Conservation (phyloP, 2,113 vertebrate genomes). For the Kryptolebias marmoratus region DNA sequence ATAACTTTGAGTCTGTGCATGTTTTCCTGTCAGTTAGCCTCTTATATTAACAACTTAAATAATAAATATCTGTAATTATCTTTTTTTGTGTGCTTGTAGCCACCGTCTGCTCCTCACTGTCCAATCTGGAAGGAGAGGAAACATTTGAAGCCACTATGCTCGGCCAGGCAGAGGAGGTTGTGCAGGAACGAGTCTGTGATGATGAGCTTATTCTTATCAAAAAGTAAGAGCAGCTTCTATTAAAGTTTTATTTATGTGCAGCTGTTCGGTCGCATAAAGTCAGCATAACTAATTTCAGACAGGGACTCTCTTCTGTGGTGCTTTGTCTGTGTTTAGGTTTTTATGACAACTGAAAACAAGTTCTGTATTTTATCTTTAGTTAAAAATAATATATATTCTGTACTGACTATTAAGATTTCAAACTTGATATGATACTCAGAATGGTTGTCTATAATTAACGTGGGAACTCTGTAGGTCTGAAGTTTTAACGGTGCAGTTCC, state of each 20-base stretch:
- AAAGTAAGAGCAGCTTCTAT: constrained; percentile 84
- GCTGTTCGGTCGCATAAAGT: neutral
- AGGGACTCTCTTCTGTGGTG: too few relatives aligned
- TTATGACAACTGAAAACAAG: neutral
- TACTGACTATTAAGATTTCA: too few relatives aligned
- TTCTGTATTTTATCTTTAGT: neutral
- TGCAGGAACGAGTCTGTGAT: constrained; percentile 94
- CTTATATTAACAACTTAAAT: neutral
- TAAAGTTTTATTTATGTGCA: neutral
- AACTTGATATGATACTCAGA: too few relatives aligned
- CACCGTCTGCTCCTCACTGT: constrained; percentile 89
- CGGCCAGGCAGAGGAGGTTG: constrained; percentile 95
- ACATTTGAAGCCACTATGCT: constrained; percentile 92
- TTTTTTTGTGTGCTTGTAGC: constrained; percentile 75
- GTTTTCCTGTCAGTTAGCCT: neutral
- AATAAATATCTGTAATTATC: neutral
- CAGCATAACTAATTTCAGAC: too few relatives aligned
- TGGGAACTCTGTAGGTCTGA: neutral
- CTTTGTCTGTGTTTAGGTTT: too few relatives aligned
- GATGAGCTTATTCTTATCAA: constrained; percentile 97
- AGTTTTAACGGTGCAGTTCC: neutral
- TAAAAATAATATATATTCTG: too few relatives aligned
- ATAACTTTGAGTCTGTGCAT: neutral
- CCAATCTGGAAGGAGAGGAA: constrained; percentile 97
- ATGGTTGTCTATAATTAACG: too few relatives aligned